Evolutionary conservation across 2,797 vertebrate genomes (phyloP).

Genomic region (Scolopax rusticola): DNA sequence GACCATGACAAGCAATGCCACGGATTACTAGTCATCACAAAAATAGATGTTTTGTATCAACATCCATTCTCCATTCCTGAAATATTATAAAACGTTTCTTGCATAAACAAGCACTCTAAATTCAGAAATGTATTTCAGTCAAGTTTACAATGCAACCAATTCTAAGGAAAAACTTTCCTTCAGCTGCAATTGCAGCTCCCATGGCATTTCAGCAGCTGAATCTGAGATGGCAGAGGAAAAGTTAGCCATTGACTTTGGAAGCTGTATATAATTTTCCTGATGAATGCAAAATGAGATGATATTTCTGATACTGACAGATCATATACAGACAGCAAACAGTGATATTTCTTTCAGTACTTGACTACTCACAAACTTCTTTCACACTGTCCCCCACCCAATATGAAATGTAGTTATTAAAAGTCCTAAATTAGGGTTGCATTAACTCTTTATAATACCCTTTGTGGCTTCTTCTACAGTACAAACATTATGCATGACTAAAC

Average conservation of each 20-base stretch:
- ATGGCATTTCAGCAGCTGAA: neutral
- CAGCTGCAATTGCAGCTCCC: neutral
- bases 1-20: neutral
- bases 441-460: neutral
- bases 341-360: neutral
- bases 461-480: neutral
- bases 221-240: neutral
- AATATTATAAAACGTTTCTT: neutral
- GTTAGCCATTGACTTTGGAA: neutral
- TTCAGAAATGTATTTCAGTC: constrained; percentile 10
- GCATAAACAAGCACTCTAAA: neutral
- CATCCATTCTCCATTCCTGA: neutral
- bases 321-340: neutral
- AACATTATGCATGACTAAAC: neutral
- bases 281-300: neutral
- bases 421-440: neutral
- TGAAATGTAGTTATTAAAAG: neutral
- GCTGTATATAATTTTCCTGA: neutral
- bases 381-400: neutral
- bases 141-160: neutral
- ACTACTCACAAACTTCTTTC: neutral
- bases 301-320: no score
- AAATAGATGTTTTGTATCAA: neutral
- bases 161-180: neutral
- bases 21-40: neutral